Base-by-base conservation (phyloP, 2,113 vertebrate species). In the Loxodonta africana region DNA sequence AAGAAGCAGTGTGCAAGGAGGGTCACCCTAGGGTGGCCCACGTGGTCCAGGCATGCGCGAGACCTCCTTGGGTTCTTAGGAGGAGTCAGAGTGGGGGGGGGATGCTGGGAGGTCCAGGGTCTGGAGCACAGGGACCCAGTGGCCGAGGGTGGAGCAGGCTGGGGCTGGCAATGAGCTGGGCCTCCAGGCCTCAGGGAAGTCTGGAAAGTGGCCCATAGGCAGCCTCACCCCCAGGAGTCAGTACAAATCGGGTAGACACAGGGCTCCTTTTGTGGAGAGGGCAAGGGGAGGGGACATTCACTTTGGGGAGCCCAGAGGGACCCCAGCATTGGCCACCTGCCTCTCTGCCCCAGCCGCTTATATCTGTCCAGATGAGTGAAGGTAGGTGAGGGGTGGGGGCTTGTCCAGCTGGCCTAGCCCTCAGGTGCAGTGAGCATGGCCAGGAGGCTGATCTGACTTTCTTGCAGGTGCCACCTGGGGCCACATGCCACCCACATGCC, bases 391-490 rank as follows among this genome's bases (percentile, higher is more conserved):
- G 21, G 23, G 74, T 44, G 8, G 41, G 20, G 73, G 73, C 21
- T 41, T 44, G 12, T 15, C 51, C 17, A n/a, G 25, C 41, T 3
- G 0, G 25, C 80, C 90, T 25, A 51, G 21, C 8, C 73, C 69
- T 10, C 33, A 15, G n/a, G 11, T 28, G 73, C 25, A 3, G 67
- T 46, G 74, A 80, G 14, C 83, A 46, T 44, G 33, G 23, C 69
- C 74, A 17, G 33, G 10, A 78, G 30, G 28, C 53, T 37, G 25
- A 44, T 28, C 10, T 3, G 0, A 23, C 63, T 51, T 85, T 80
- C 67, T 92, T 81, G 0, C 95, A 96, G 95, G 80, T 62, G 15
- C 88, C 3, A 2, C 91, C 80, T 69, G 82, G 76, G 87, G 46
- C 87, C 74, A 86, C 48, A 91, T 88, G 86, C 48, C 7, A 0